Conservation (phyloP, 2,797 vertebrate species). For the Characodon lateralis region DNA sequence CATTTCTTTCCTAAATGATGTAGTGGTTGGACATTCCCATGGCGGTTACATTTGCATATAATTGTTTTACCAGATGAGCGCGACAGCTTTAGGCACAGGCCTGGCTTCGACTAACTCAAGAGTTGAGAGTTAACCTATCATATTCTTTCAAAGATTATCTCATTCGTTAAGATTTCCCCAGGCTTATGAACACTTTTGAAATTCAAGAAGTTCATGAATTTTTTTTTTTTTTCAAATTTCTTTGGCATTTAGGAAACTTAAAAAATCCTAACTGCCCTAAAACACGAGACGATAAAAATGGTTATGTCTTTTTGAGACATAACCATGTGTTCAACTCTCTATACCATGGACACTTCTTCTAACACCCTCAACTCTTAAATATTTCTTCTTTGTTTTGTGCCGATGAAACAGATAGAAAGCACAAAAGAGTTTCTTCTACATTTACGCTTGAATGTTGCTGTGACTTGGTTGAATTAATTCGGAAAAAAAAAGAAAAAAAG, state of each 20-base stretch:
- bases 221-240: background rate
- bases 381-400: background rate
- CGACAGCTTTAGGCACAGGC: no score
- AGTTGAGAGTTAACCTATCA: background rate
- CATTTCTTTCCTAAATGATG: no score
- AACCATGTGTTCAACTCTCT: no score
- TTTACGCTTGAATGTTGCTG: background rate
- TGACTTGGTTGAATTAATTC: conserved; percentile 25
- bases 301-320: background rate
- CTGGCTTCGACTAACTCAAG: no score
- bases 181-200: background rate
- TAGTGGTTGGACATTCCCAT: no score
- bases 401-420: background rate
- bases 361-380: background rate
- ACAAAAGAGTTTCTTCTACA: background rate
- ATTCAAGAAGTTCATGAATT: background rate
- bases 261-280: background rate
- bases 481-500: conserved; percentile 25
- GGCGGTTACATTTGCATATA: no score
- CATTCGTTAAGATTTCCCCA: background rate
- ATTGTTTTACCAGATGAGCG: no score
- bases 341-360: background rate
- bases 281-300: background rate
- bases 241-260: background rate
- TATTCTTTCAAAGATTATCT: background rate